Evolutionary conservation across 2,113 vertebrate species (phyloP), one percentile per base, ranked within the genome.

Genomic region (Pyrgilauda ruficollis): DNA sequence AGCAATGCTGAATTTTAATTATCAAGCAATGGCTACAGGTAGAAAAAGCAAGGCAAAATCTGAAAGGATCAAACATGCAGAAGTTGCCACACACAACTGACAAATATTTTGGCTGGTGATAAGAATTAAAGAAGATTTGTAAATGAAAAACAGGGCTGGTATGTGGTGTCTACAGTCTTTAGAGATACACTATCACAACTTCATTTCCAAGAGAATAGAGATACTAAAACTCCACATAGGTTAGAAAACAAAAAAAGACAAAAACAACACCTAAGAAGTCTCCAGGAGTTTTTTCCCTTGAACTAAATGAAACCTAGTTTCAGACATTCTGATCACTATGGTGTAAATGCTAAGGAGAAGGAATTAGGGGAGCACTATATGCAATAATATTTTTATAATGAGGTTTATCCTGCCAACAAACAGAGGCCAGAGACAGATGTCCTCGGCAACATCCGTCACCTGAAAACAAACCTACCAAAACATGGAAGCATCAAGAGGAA

Each of bases 331-430:
- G 43, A 66, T 23, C 39, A 11, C 24, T 63, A 10, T 22, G 55
- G 9, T 44, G 44, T 17, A 78, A 80, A 70, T 23, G 15, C 28
- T 73, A 50, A 11, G 15, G 39, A 69, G n/a, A 24, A 68, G 22
- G 27, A 75, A 75, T 26, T n/a, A 44, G 11, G 7, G 21, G 26
- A 66, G 50, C 20, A 59, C 8, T 23, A 46, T 0, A 0, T 13
- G 46, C 30, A 68, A 15, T 21, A 66, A 31, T 20, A 66, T 18
- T 68, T 87, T 17, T 10, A 50, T 23, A 55, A 43, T 3, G 19
- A 69, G 27, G 22, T 87, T 85, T 79, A 72, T 61, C 81, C 62
- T 85, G 35, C 8, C 58, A 67, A 63, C 27, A 17, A 78, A 35
- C 13, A 85, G 44, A 17, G 84, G 23, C 16, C 52, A 59, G 49